Evolutionary conservation across 1,140 invertebrate species (phyloP), one percentile per base, ranked within the genome.

Genomic region (Conopomorpha cramerella): DNA sequence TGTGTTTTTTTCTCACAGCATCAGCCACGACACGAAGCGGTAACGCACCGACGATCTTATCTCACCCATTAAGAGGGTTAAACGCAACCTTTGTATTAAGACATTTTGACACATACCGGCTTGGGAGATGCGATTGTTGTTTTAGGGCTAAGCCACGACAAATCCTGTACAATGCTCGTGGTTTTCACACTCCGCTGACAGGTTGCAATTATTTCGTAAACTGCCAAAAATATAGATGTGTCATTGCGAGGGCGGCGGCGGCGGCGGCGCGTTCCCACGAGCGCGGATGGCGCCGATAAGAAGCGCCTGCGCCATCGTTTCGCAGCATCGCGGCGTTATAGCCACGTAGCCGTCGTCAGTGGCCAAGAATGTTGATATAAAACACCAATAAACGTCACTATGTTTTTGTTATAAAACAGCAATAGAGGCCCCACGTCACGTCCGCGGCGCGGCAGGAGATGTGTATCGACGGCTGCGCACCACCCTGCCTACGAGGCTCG

Each of bases 341-440:
- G 52, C 47, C 51, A 46, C 29, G 47, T 49, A 50, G 50, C 30
- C 48, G 55, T 61, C 68, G 57, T 51, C 55, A 59, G 60, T 37
- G 45, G 44, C 58, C 65, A 66, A 56, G 53, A n/a, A 61, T 50
- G 62, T 61, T 71, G 65, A 66, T 71, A 70, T 71, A 67, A 74
- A 66, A 60, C 53, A 57, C 63, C 60, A 74, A 74, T 74, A 70
- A 74, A 70, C 60, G 66, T 74, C 70, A 70, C 68, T 71, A 70
- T 72, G 70, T 74, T 74, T 70, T 68, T n/a, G n/a, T n/a, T n/a
- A n/a, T n/a, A n/a, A n/a, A n/a, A n/a, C n/a, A n/a, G n/a, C n/a
- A n/a, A n/a, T n/a, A n/a, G 64, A 70, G 45, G 48, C 52, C 47
- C 60, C 66, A 45, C 31, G 62, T 74, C 70, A 74, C 70, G 70